A percentile compares a stretch with the other conserved stretches of the same genome.
Evolutionary conservation across 2,888 invertebrate species (phyloP).

Genomic region (Sturmia bella): DNA sequence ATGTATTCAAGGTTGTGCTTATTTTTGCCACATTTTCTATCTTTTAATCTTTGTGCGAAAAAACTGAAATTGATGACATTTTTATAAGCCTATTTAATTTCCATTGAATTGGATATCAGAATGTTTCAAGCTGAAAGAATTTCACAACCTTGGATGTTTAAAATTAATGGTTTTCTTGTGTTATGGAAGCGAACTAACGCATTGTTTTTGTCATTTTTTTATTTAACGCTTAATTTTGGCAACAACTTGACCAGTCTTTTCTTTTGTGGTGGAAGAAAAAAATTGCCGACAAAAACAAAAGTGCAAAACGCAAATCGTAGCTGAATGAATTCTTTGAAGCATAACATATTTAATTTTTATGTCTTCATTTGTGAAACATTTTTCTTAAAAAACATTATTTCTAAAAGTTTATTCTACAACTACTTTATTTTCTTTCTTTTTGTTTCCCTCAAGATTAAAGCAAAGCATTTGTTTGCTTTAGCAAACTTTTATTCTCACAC

Average conservation of each 20-base stretch:
- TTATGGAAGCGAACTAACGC: slow-evolving; percentile 44
- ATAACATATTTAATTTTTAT: slow-evolving; percentile 44
- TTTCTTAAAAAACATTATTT: slow-evolving; percentile 39
- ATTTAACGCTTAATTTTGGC: slow-evolving; percentile 59
- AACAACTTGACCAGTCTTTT: slow-evolving; percentile 54
- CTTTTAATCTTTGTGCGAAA: slow-evolving; percentile 59
- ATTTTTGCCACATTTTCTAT: slow-evolving; percentile 59
- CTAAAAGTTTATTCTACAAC: slow-evolving; percentile 38
- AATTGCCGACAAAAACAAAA: neutral
- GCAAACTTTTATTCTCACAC: slow-evolving; percentile 37
- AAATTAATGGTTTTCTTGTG: slow-evolving; percentile 63
- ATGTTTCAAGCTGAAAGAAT: slow-evolving; percentile 79
- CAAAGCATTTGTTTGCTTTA: slow-evolving; percentile 46
- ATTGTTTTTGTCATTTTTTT: slow-evolving; percentile 29
- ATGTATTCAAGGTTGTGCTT: slow-evolving; percentile 35
- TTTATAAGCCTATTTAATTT: slow-evolving; percentile 56
- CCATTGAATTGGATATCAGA: slow-evolving; percentile 73
- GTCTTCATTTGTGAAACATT: slow-evolving; percentile 13
- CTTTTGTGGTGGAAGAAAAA: neutral
- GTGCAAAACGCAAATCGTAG: slow-evolving; percentile 6
- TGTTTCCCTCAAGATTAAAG: slow-evolving; percentile 12
- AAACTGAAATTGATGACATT: slow-evolving; percentile 55
- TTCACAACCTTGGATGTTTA: slow-evolving; percentile 72
- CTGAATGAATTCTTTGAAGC: slow-evolving; percentile 29
- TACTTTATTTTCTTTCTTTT: neutral